Evolutionary conservation across 2,888 invertebrate species (phyloP), one percentile per base, ranked within the genome.

Genomic region (Chrysomela aeneicollis): DNA sequence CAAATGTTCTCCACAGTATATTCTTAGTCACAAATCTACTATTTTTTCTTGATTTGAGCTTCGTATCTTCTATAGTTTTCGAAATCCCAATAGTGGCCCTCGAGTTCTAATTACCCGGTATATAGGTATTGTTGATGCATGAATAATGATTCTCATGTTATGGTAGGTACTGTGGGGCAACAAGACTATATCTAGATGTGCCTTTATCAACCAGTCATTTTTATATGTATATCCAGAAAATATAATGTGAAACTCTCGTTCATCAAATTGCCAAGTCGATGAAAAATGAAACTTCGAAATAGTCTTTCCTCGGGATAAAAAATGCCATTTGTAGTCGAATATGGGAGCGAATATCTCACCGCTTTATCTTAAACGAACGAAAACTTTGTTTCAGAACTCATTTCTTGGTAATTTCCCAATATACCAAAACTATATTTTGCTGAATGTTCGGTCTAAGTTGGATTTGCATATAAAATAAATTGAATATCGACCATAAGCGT

Each of bases 321-420:
- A 64, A 61, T 62, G 61, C 64, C 64, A 59, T 58, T 63, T 63
- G 54, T 61, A 64, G 59, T 65, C 37, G 42, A 59, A 65, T 68
- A 65, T 51, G 19, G 49, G 57, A 59, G 58, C 59, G 62, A 67
- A 63, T 66, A 64, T 66, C 64, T 51, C 50, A 37, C 17, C 54
- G 59, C 55, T 64, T 62, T 64, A 64, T 67, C 64, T 63, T 52
- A 54, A 35, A 50, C 50, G 58, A 55, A 69, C 62, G 67, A 67
- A 67, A 75, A 75, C 73, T 74, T 74, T 74, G 73, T 75, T 26
- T 72, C 72, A 66, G 75, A 76, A 75, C 74, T 75, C 74, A 71
- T 76, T 74, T 72, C 72, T 73, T 69, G 71, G 74, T 76, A 76
- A 76, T 76, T 76, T 75, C 72, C 74, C 74, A 75, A 75, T 73